A percentile compares a stretch with the other conserved stretches of the same genome.
phyloP scores from a whole-genome alignment of 1,140 invertebrate species.

The Eurosta solidaginis region DNA sequence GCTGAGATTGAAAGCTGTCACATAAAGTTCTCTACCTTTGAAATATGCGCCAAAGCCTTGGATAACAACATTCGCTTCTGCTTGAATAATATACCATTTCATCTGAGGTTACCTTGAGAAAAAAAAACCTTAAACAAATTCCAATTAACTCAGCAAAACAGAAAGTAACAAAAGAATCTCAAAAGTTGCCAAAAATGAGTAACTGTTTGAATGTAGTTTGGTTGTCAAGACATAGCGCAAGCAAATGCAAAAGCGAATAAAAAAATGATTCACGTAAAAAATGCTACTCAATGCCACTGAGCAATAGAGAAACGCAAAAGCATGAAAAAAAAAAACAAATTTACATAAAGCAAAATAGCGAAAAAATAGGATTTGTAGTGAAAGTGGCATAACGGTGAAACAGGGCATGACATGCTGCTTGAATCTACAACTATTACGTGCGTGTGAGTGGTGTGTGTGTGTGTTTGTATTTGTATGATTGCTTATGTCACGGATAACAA shows the following conservation, averaged over 20 bases:
- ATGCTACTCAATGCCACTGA: background rate
- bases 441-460: background rate
- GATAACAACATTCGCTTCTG: no score
- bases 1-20: background rate
- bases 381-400: constrained; percentile 14
- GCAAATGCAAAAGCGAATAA: background rate
- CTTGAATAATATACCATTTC: no score
- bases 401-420: background rate
- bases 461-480: background rate
- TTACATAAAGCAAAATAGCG: background rate
- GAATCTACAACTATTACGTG: no score
- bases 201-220: background rate
- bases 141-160: background rate
- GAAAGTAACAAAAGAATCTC: background rate
- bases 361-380: constrained; percentile 14
- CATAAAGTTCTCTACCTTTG: background rate
- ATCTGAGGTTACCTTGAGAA: no score
- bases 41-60: background rate
- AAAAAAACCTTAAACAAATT: no score
- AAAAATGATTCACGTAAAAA: background rate
- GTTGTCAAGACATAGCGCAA: background rate
- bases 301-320: background rate
- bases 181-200: background rate
- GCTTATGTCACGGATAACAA: constrained; percentile 14
- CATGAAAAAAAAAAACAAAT: background rate